phyloP scores from a whole-genome alignment of 2,797 vertebrate genomes.

The Dipus sagitta region DNA sequence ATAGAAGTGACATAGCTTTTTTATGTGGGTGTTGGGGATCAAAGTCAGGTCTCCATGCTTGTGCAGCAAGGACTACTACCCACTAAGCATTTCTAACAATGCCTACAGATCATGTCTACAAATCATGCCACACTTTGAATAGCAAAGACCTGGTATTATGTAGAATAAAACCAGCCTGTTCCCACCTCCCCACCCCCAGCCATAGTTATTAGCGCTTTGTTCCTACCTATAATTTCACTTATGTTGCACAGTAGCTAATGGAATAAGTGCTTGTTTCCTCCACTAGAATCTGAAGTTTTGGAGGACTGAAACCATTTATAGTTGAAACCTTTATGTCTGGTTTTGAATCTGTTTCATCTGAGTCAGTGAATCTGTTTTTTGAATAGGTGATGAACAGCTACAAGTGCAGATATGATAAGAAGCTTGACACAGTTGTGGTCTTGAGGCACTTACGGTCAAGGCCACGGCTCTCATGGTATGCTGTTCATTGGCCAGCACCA shows the following conservation, averaged over 20 bases:
- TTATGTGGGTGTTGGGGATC: neutral
- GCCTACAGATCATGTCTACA: neutral
- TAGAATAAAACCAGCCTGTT: neutral
- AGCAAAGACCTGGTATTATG: neutral
- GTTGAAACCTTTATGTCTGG: constrained; percentile 36
- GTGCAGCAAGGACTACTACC: neutral
- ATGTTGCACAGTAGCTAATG: neutral
- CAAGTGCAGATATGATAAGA: neutral
- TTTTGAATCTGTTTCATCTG: neutral
- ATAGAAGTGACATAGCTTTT: neutral
- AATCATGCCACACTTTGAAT: neutral
- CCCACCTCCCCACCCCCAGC: too few relatives aligned
- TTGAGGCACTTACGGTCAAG: neutral
- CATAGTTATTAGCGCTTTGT: neutral
- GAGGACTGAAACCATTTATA: constrained; percentile 18
- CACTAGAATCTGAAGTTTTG: constrained; percentile 46
- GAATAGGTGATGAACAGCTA: neutral
- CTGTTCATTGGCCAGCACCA: neutral
- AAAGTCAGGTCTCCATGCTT: neutral
- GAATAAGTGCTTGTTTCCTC: neutral
- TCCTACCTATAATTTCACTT: neutral
- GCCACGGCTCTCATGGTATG: neutral
- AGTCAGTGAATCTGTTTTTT: neutral
- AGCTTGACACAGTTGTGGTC: neutral
- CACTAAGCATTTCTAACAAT: neutral